Percentiles rank a stretch among this genome's conserved stretches.
phyloP scores from a whole-genome alignment of 35 echinoderm and acorn worm genomes.

The Apostichopus californicus region DNA sequence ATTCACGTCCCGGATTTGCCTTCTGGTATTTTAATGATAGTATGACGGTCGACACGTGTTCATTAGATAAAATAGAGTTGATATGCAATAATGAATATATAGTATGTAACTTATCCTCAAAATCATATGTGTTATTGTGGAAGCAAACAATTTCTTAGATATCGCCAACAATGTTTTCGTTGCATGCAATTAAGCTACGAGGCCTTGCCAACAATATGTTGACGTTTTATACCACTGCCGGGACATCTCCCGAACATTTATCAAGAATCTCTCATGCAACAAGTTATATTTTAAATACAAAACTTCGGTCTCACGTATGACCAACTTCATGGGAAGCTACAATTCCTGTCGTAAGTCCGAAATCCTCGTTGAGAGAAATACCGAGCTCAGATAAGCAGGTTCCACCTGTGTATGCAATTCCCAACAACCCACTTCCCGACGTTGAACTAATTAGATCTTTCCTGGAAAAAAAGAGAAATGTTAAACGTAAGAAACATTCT shows the following conservation, averaged over 20 bases:
- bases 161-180: too few relatives aligned
- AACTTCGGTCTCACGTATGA: slow-evolving; percentile 19
- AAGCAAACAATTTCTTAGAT: not conserved
- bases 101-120: too few relatives aligned
- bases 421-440: slow-evolving; percentile 6
- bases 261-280: too few relatives aligned
- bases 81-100: not conserved
- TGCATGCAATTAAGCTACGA: too few relatives aligned
- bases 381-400: not conserved
- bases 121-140: too few relatives aligned
- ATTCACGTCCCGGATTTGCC: too few relatives aligned
- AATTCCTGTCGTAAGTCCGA: slow-evolving; percentile 33
- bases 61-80: not conserved
- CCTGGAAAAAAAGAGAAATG: not conserved
- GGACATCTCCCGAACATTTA: too few relatives aligned
- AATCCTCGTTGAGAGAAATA: slow-evolving; percentile 27
- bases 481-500: too few relatives aligned
- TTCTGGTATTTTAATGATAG: too few relatives aligned
- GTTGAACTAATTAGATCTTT: slow-evolving; percentile 9
- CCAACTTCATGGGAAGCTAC: slow-evolving; percentile 35
- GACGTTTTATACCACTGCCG: not conserved
- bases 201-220: too few relatives aligned
- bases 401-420: not conserved
- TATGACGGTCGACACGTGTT: too few relatives aligned
- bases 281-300: too few relatives aligned